Percentiles rank a stretch among this genome's conserved stretches.
Conservation (phyloP, 2,113 vertebrate genomes). For the Campylorhamphus procurvoides region DNA sequence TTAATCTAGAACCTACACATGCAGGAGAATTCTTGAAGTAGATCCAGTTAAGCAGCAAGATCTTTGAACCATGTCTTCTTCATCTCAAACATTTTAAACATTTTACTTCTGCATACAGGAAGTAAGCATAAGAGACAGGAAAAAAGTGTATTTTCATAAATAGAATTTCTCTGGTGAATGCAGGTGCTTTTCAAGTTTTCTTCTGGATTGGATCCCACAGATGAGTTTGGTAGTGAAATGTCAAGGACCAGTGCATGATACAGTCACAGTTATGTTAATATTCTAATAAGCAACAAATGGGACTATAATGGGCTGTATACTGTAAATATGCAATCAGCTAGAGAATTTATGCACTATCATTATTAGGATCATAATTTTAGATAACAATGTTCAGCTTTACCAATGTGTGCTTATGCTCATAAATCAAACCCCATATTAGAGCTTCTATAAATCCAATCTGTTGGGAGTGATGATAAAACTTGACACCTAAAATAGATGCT, state of each 20-base stretch:
- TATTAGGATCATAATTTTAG: not conserved
- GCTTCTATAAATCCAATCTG: not conserved
- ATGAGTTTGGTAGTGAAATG: not conserved
- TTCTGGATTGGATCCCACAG: not conserved
- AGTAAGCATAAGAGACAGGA: not conserved
- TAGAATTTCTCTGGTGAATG: not conserved
- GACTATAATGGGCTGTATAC: not conserved
- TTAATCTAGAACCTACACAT: not conserved
- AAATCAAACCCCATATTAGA: not conserved
- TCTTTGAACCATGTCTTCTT: not conserved
- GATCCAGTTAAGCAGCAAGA: not conserved
- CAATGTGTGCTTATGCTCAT: not conserved
- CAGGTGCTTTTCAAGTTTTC: not conserved
- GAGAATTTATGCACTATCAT: not conserved
- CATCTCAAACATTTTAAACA: not conserved
- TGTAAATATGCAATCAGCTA: not conserved
- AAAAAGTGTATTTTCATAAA: not conserved
- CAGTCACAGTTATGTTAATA: not conserved
- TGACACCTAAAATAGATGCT: not conserved
- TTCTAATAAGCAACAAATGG: not conserved
- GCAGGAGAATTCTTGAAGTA: not conserved
- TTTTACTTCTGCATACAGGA: not conserved
- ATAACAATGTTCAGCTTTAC: not conserved
- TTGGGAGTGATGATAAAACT: not conserved
- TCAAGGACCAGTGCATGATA: not conserved